Percentiles rank a stretch among this genome's conserved stretches.
Evolutionary conservation across 2,113 vertebrate genomes (phyloP).

Genomic region (Passer domesticus): DNA sequence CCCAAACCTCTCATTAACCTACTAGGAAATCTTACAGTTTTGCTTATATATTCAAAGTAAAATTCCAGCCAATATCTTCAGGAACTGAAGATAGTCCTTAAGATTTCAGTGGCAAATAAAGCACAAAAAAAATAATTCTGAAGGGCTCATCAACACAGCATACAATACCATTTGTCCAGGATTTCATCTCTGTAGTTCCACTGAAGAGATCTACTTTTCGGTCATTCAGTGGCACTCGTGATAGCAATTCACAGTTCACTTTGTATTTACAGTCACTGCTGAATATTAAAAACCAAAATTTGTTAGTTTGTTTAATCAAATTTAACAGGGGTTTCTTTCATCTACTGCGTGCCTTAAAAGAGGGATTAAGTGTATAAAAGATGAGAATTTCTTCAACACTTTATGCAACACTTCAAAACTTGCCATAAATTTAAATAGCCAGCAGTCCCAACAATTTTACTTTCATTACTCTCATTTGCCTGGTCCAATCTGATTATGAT

Average conservation of each 20-base stretch:
- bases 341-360: background rate
- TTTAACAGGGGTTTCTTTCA: background rate
- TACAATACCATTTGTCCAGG: constrained; percentile 67
- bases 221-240: background rate
- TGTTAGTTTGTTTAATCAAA: background rate
- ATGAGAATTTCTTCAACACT: background rate
- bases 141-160: background rate
- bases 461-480: background rate
- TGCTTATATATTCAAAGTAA: background rate
- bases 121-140: background rate
- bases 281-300: background rate
- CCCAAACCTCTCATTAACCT: background rate
- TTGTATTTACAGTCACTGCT: constrained; percentile 37
- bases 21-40: background rate
- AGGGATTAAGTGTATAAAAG: background rate
- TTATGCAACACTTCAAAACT: background rate
- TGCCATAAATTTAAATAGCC: background rate
- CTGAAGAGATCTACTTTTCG: background rate
- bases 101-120: background rate
- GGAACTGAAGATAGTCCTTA: background rate
- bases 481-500: background rate
- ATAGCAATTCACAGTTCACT: background rate
- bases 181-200: constrained; percentile 24
- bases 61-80: background rate
- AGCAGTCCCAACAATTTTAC: background rate